A percentile compares a stretch with the other conserved stretches of the same genome.
These are phyloP conservation scores for Synergus umbraculus DNA, from an alignment of 2,888 invertebrate species.

Conservation along the genomic window DNA sequence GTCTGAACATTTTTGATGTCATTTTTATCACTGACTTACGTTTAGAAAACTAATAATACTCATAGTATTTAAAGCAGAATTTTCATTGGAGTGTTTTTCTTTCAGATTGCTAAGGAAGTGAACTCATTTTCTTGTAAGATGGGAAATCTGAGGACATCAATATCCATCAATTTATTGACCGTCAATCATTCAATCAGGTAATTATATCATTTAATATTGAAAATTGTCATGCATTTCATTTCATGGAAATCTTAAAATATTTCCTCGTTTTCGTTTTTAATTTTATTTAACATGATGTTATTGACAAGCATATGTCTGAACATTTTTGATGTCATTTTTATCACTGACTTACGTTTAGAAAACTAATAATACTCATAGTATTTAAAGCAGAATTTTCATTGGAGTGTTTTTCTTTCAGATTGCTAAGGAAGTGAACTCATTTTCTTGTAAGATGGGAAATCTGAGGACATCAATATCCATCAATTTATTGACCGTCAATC, in stretches of 20 bases:
- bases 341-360: constrained; percentile 4
- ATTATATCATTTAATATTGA: too few species aligned
- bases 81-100: neutral
- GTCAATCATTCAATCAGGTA: too few species aligned
- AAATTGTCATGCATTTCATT: too few species aligned
- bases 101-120: neutral
- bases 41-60: neutral
- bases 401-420: neutral
- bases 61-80: neutral
- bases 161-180: too few species aligned
- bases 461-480: too few species aligned
- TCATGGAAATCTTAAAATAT: too few species aligned
- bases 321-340: neutral
- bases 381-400: neutral
- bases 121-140: too few species aligned
- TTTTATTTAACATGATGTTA: constrained; percentile 2
- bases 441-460: too few species aligned
- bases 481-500: too few species aligned
- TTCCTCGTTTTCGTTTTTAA: too few species aligned
- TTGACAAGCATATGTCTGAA: constrained; percentile 40
- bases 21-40: neutral
- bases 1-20: constrained; percentile 14
- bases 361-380: neutral
- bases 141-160: too few species aligned
- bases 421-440: neutral